phyloP scores from a whole-genome alignment of 2,888 invertebrate genomes.

The Clitarchus hookeri region DNA sequence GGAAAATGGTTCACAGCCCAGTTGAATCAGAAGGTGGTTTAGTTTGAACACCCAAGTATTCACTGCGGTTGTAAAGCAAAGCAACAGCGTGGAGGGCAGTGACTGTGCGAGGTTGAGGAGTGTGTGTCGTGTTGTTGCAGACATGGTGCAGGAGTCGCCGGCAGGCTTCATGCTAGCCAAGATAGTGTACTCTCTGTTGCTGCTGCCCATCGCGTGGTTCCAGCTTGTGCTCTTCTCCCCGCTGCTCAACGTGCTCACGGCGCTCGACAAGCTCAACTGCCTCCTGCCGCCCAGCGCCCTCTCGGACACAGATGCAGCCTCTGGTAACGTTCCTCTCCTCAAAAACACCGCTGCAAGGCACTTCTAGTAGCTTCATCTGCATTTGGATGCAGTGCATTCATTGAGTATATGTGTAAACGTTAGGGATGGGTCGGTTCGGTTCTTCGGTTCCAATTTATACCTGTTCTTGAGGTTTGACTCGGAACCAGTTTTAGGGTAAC shows the following conservation, averaged over 20 bases:
- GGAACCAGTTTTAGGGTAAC: too few relatives aligned
- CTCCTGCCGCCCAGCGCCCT: constrained; percentile 50
- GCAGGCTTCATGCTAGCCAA: constrained; percentile 64
- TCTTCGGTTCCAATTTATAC: too few relatives aligned
- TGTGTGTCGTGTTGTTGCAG: constrained; percentile 46
- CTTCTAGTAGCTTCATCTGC: too few relatives aligned
- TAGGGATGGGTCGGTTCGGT: too few relatives aligned
- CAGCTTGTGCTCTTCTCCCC: constrained; percentile 52
- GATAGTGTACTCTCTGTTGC: constrained; percentile 60
- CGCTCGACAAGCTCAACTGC: constrained; percentile 54
- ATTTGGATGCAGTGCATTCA: too few relatives aligned
- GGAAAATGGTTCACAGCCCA: too few relatives aligned
- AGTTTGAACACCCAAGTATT: neutral
- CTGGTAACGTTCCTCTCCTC: constrained; percentile 44
- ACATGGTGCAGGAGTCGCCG: constrained; percentile 60
- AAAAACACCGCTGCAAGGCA: too few relatives aligned
- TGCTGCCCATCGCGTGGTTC: constrained; percentile 57
- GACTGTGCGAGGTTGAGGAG: neutral
- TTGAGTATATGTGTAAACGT: too few relatives aligned
- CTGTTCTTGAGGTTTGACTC: too few relatives aligned
- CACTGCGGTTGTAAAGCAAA: neutral
- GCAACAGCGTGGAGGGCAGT: neutral
- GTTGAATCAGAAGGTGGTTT: too few relatives aligned
- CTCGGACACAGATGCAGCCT: constrained; percentile 45
- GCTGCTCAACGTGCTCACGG: constrained; percentile 53